phyloP scores from a whole-genome alignment of 2,888 invertebrate species.

The Sericinus montela region DNA sequence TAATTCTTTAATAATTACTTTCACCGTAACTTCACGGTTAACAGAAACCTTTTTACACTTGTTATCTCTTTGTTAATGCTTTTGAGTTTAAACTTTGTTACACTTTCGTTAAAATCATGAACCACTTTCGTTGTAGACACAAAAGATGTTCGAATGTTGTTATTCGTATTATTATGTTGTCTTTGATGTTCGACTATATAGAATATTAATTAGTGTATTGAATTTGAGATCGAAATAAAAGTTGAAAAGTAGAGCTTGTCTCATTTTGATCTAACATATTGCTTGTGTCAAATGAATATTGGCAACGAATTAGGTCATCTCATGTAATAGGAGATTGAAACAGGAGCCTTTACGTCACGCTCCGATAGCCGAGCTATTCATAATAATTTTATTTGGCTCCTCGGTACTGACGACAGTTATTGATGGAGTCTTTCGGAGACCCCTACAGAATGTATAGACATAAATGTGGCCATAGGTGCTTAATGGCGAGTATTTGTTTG shows the following conservation, averaged over 20 bases:
- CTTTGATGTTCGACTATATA: too few species aligned
- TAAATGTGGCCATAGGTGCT: neutral
- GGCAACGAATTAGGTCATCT: slow-evolving; percentile 55
- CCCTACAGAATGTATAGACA: neutral
- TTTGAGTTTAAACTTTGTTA: neutral
- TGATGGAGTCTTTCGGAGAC: slow-evolving; percentile 56
- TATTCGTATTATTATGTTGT: too few species aligned
- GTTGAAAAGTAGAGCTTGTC: neutral
- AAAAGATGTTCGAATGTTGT: too few species aligned
- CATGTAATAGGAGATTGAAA: slow-evolving; percentile 53
- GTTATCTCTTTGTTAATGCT: neutral
- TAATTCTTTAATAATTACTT: neutral
- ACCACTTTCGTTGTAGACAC: too few species aligned
- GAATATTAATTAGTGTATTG: too few species aligned
- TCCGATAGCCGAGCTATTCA: slow-evolving; percentile 49
- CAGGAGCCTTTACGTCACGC: slow-evolving; percentile 47
- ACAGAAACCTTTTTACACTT: neutral
- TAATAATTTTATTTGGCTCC: slow-evolving; percentile 69
- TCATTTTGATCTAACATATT: slow-evolving; percentile 8
- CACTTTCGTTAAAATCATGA: neutral
- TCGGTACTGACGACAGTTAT: slow-evolving; percentile 70
- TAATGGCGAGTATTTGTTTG: slow-evolving; percentile 44
- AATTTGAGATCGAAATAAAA: too few species aligned
- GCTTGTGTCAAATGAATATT: slow-evolving; percentile 29
- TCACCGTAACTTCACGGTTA: neutral